A percentile compares a stretch with the other conserved stretches of the same genome.
phyloP scores from a whole-genome alignment of 1,140 invertebrate genomes.

The Semibalanus balanoides region DNA sequence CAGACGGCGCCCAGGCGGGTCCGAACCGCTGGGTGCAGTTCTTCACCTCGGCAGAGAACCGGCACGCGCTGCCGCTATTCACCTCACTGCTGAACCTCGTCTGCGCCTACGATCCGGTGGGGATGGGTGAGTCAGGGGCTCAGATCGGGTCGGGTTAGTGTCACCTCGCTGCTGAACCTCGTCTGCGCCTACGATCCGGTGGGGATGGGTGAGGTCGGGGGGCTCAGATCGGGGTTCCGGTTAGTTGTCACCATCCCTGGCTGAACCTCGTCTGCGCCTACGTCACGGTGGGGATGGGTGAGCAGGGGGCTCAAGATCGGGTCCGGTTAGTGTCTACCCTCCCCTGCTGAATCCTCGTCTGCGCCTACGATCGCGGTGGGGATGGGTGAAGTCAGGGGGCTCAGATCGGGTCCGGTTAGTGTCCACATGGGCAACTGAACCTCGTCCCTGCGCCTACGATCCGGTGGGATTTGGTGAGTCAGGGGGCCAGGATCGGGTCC shows the following conservation, averaged over 20 bases:
- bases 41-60: conserved; percentile 39
- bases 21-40: conserved; percentile 39
- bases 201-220: conserved; percentile 43
- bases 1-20: conserved; percentile 31
- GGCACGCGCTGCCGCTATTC: conserved; percentile 91
- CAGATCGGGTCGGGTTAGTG: too few relatives aligned
- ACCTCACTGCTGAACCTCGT: conserved; percentile 94
- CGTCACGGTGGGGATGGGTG: conserved; percentile 90
- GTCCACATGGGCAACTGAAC: too few relatives aligned
- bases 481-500: too few relatives aligned
- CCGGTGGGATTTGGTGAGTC: too few relatives aligned
- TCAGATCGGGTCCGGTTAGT: too few relatives aligned
- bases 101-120: conserved; percentile 94
- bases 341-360: too few relatives aligned
- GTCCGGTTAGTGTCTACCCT: too few relatives aligned
- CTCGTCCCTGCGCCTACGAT: too few relatives aligned
- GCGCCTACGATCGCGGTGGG: too few relatives aligned
- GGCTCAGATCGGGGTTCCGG: too few relatives aligned
- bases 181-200: conserved; percentile 96
- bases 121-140: conserved; percentile 37
- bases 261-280: conserved; percentile 94
- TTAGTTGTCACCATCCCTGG: conserved; percentile 94
- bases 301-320: too few relatives aligned
- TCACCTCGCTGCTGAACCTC: conserved; percentile 93
- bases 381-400: too few relatives aligned